These are phyloP conservation scores for Leucoraja erinaceus DNA, from an alignment of 2,113 vertebrate genomes.

Conservation along the genomic window DNA sequence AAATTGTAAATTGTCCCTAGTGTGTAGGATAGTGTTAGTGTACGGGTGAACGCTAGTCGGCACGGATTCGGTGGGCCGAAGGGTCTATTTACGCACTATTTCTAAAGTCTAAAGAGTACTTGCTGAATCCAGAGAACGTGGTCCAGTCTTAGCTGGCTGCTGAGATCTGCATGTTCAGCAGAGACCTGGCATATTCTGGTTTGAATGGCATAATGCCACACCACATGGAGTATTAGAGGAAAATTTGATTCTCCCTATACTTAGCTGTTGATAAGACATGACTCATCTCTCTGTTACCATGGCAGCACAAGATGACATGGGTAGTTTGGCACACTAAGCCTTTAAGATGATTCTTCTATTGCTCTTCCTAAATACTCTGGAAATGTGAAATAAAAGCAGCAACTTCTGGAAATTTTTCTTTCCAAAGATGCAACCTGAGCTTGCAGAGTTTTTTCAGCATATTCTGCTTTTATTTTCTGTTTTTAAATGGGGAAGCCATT, in stretches of 20 bases:
- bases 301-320: neutral
- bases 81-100: too few relatives aligned
- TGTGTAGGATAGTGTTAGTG: too few relatives aligned
- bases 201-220: neutral
- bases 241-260: neutral
- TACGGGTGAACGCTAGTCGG: too few relatives aligned
- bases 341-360: neutral
- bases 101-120: neutral
- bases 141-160: neutral
- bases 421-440: too few relatives aligned
- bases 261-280: neutral
- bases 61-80: too few relatives aligned
- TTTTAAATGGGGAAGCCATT: too few relatives aligned
- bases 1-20: too few relatives aligned
- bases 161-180: neutral
- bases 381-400: too few relatives aligned
- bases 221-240: neutral
- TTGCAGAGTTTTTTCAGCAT: too few relatives aligned
- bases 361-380: neutral
- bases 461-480: too few relatives aligned
- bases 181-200: neutral
- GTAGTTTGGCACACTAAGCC: neutral
- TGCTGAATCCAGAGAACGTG: neutral
- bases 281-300: neutral
- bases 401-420: too few relatives aligned